Conservation (phyloP, 2,113 vertebrate species). For the Melanotaenia duboulayi region DNA sequence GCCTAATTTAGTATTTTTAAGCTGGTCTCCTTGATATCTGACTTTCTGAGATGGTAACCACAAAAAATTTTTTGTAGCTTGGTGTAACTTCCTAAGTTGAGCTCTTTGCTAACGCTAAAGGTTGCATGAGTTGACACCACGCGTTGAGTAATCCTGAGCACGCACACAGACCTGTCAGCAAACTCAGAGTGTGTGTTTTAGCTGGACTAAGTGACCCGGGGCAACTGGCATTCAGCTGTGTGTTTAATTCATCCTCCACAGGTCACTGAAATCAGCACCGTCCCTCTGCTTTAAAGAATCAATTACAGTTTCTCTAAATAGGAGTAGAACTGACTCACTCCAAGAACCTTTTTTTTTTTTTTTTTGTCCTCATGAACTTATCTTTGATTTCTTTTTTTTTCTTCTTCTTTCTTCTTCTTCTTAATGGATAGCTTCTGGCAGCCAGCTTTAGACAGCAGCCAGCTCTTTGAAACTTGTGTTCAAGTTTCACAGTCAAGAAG, state of each 20-base stretch:
- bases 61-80: neutral
- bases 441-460: slow-evolving; percentile 51
- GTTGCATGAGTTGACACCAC: slow-evolving; percentile 48
- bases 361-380: slow-evolving; percentile 47
- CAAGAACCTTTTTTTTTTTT: slow-evolving; percentile 13
- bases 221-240: slow-evolving; percentile 38
- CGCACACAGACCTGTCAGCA: slow-evolving; percentile 37
- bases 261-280: slow-evolving; percentile 35
- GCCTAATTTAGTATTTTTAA: too few species aligned
- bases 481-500: slow-evolving; percentile 58
- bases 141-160: slow-evolving; percentile 46
- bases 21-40: too few species aligned
- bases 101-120: slow-evolving; percentile 50
- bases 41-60: neutral
- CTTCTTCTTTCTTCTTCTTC: too few species aligned
- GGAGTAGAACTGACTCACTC: slow-evolving; percentile 38
- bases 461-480: slow-evolving; percentile 61
- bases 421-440: slow-evolving; percentile 63
- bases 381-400: slow-evolving; percentile 54
- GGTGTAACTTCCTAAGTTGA: slow-evolving; percentile 19
- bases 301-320: slow-evolving; percentile 46
- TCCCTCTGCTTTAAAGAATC: slow-evolving; percentile 44
- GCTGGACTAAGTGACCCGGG: slow-evolving; percentile 28
- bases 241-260: slow-evolving; percentile 40
- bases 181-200: slow-evolving; percentile 2